Conservation (phyloP, 1,140 invertebrate genomes). For the Argopecten irradians region DNA sequence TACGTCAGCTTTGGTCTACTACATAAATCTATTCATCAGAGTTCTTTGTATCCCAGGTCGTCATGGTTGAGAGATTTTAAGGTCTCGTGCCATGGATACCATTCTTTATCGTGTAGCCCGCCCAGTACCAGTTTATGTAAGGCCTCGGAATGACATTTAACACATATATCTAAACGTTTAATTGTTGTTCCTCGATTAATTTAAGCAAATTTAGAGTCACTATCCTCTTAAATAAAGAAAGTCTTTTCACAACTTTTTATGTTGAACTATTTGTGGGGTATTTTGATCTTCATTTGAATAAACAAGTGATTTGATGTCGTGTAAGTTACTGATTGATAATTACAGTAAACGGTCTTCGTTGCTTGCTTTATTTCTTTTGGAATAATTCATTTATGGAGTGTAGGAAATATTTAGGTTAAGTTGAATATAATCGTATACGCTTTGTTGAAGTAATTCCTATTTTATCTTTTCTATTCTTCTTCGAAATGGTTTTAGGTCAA, state of each 20-base stretch:
- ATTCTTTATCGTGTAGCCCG: background rate
- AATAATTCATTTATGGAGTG: background rate
- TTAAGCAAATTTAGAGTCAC: background rate
- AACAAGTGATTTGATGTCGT: background rate
- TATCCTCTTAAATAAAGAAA: background rate
- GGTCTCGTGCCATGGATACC: background rate
- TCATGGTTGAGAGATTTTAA: background rate
- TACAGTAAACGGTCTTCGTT: background rate
- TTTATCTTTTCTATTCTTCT: no score
- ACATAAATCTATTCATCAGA: no score
- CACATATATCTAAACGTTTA: background rate
- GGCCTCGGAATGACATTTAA: background rate
- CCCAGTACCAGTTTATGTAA: background rate
- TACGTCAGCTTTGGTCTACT: no score
- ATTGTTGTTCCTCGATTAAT: background rate
- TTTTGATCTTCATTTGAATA: background rate
- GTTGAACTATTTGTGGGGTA: background rate
- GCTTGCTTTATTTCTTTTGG: background rate
- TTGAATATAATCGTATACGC: no score
- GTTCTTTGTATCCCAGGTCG: conserved; percentile 5
- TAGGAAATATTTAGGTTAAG: no score
- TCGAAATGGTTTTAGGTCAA: no score
- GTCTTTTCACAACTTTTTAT: background rate
- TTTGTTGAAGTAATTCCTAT: no score
- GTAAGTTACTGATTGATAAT: background rate